Evolutionary conservation across 2,113 vertebrate genomes (phyloP), one percentile per base, ranked within the genome.

Genomic region (Rallus limicola): DNA sequence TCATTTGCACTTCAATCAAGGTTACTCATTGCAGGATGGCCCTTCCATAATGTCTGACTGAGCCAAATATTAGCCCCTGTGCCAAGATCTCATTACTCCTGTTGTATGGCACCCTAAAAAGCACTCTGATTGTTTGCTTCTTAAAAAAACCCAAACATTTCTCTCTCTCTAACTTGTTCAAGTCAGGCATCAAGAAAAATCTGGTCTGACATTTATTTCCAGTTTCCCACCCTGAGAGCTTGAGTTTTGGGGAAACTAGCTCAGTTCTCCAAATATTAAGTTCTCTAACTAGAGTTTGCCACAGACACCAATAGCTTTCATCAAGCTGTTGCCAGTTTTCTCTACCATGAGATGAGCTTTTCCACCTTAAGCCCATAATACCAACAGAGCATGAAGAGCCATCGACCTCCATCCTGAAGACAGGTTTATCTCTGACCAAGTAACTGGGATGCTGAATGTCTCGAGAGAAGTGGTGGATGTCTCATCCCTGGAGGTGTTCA

Each of bases 91-190:
- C 36, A 13, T 34, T 34, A 56, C 13, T 85, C 36, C 15, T 6
- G 4, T 33, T 70, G 13, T 0, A 0, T 42, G 65, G n/a, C 26
- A 31, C 62, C 46, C 26, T 31, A 0, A 8, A 60, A 76, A 44
- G 0, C 28, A 13, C 38, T 48, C 29, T 46, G 10, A 34, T 2
- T 59, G 36, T 36, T 10, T 26, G 4, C 59, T 65, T 50, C 44
- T 67, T 18, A 60, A 76, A 42, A 42, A 42, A 42, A 5, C 9
- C 36, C 23, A 79, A 55, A 36, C 11, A 18, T 24, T 34, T 4
- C 29, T 46, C 29, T 38, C 44, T 42, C 10, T 50, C 3, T 48
- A 60, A 14, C n/a, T 44, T 87, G 25, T 56, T 46, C 13, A 25
- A 42, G 36, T 58, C 36, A 24, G 19, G 24, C 36, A 58, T 55